Conservation (phyloP, 92 coral and sea anemone species). For the Muricea muricata region DNA sequence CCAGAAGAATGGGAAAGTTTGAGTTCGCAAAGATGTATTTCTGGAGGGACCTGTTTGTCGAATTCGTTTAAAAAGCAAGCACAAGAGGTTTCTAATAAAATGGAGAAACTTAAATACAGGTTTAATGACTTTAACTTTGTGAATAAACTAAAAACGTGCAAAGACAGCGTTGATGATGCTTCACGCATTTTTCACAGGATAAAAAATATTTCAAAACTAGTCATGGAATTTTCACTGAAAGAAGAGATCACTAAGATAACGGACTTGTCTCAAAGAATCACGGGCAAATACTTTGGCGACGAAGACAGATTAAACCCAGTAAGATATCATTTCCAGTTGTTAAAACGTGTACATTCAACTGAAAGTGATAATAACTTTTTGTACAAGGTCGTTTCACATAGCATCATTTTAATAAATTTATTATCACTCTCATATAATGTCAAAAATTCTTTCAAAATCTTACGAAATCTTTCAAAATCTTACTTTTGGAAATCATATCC, state of each 20-base stretch:
- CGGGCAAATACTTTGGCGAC: conserved; percentile 66
- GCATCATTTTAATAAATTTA: too few species aligned
- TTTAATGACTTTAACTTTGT: conserved; percentile 76
- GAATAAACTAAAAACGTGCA: conserved; percentile 74
- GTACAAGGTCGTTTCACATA: too few species aligned
- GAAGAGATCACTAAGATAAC: conserved; percentile 84
- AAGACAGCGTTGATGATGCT: conserved; percentile 69
- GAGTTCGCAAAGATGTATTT: conserved; percentile 76
- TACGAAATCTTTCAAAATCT: too few species aligned
- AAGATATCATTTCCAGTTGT: too few species aligned
- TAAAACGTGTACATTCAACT: neutral
- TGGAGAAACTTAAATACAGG: conserved; percentile 55
- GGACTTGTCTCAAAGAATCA: conserved; percentile 72
- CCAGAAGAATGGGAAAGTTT: conserved; percentile 87
- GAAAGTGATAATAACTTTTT: too few species aligned
- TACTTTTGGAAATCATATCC: too few species aligned
- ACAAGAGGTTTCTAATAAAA: conserved; percentile 69
- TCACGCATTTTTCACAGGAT: conserved; percentile 72
- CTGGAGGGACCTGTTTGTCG: conserved; percentile 86
- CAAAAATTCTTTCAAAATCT: too few species aligned
- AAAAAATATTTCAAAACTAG: conserved; percentile 73
- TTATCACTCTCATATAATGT: too few species aligned
- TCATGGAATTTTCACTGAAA: conserved; percentile 76
- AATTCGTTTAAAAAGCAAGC: conserved; percentile 87
- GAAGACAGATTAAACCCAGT: too few species aligned